phyloP scores from a whole-genome alignment of 2,113 vertebrate genomes.

The Phrynosoma platyrhinos region DNA sequence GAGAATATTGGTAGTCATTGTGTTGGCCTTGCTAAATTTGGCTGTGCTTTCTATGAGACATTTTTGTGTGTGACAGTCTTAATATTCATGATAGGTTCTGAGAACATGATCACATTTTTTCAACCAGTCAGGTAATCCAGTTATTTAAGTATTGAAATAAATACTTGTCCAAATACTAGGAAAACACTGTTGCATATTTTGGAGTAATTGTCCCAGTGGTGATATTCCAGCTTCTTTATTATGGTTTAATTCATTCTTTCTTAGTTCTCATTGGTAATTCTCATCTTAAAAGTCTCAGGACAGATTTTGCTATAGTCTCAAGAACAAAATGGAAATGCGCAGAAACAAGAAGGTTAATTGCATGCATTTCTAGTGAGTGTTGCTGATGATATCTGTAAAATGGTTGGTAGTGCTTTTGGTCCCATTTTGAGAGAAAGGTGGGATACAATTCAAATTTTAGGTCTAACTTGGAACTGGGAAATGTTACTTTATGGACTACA shows the following conservation, averaged over 20 bases:
- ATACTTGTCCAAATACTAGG: background rate
- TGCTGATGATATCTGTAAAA: constrained; percentile 37
- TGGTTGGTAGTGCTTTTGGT: background rate
- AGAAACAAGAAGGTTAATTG: background rate
- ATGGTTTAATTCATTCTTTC: background rate
- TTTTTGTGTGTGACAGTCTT: too few species aligned
- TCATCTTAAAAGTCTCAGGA: background rate
- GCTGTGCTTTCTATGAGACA: background rate
- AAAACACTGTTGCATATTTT: background rate
- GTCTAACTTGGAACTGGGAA: too few species aligned
- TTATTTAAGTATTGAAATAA: background rate
- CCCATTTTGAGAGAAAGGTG: background rate
- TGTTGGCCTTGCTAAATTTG: background rate
- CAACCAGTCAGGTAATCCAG: background rate
- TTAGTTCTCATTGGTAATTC: background rate
- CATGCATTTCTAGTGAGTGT: background rate
- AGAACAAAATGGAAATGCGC: background rate
- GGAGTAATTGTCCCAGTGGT: background rate
- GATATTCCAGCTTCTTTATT: background rate
- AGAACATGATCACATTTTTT: background rate
- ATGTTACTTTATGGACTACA: too few species aligned
- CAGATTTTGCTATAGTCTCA: background rate
- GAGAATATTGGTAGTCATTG: background rate
- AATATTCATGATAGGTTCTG: background rate
- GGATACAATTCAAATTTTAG: too few species aligned